Evolutionary conservation across 2,113 vertebrate species (phyloP).

Genomic region (Anhinga rufa): DNA sequence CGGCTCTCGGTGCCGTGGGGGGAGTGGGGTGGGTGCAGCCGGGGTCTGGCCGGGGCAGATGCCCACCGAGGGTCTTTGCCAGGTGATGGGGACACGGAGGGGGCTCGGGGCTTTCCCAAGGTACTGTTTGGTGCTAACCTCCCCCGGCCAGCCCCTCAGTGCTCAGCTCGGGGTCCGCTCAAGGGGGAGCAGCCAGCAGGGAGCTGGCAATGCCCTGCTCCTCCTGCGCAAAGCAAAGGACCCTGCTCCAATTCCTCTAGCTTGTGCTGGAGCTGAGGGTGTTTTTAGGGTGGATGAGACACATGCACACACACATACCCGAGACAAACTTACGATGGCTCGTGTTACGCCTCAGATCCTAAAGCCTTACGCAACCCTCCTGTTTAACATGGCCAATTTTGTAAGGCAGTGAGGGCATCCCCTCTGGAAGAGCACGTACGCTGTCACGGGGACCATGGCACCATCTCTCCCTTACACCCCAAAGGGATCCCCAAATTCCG

Average conservation of each 20-base stretch:
- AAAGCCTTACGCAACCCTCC: background rate
- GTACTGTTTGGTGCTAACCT: conserved; percentile 29
- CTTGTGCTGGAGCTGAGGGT: background rate
- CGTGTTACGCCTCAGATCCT: background rate
- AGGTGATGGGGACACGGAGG: fast-evolving
- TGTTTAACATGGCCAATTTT: background rate
- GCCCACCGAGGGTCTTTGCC: fast-evolving
- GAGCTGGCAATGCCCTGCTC: background rate
- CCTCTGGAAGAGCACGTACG: background rate
- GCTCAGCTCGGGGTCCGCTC: background rate
- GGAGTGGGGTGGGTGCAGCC: background rate
- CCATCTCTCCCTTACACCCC: background rate
- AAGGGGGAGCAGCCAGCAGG: background rate
- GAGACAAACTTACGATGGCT: background rate
- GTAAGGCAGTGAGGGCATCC: background rate
- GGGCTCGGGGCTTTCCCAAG: background rate
- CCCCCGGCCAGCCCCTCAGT: background rate
- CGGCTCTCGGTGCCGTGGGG: fast-evolving
- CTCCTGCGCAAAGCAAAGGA: background rate
- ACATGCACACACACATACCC: background rate
- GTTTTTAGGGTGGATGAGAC: background rate
- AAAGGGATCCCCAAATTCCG: background rate
- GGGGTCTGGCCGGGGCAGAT: background rate
- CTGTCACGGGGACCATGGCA: background rate
- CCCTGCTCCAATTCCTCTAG: fast-evolving